These are phyloP conservation scores for Pseudorhombus dupliciocellatus DNA, from an alignment of 2,113 vertebrate genomes.

Conservation along the genomic window DNA sequence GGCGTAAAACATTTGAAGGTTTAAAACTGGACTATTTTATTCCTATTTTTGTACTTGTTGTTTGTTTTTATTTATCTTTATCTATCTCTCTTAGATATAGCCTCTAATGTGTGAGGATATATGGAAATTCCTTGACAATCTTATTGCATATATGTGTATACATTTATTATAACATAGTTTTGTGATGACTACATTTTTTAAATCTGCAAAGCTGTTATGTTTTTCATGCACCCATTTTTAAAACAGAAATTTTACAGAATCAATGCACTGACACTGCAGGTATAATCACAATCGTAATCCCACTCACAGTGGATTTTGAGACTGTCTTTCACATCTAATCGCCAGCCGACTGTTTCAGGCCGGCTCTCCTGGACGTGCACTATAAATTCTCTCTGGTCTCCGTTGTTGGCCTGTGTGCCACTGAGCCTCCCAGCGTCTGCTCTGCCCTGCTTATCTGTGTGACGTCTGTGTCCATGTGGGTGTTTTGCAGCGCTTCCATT, in stretches of 20 bases:
- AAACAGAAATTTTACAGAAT: background rate
- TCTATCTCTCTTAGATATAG: too few relatives aligned
- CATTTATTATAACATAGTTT: too few relatives aligned
- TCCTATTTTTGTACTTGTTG: too few relatives aligned
- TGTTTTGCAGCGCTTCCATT: constrained; percentile 48
- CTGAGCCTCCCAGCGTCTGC: constrained; percentile 16
- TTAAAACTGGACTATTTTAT: too few relatives aligned
- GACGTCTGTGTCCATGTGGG: constrained; percentile 38
- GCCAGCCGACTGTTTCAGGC: background rate
- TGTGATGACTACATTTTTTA: too few relatives aligned
- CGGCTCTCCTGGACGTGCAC: constrained; percentile 1
- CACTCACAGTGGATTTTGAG: background rate
- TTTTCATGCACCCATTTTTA: too few relatives aligned
- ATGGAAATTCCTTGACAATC: too few relatives aligned
- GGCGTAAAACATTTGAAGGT: too few relatives aligned
- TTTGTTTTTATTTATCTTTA: too few relatives aligned
- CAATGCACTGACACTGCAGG: background rate
- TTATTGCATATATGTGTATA: too few relatives aligned
- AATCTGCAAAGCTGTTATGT: too few relatives aligned
- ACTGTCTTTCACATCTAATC: background rate
- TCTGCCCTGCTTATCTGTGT: constrained; percentile 17
- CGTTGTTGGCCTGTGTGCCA: constrained; percentile 8
- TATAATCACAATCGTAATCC: background rate
- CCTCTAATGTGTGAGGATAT: too few relatives aligned
- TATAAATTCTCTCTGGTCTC: constrained; percentile 17